phyloP scores from a whole-genome alignment of 2,797 vertebrate genomes.

The Furcifer pardalis region DNA sequence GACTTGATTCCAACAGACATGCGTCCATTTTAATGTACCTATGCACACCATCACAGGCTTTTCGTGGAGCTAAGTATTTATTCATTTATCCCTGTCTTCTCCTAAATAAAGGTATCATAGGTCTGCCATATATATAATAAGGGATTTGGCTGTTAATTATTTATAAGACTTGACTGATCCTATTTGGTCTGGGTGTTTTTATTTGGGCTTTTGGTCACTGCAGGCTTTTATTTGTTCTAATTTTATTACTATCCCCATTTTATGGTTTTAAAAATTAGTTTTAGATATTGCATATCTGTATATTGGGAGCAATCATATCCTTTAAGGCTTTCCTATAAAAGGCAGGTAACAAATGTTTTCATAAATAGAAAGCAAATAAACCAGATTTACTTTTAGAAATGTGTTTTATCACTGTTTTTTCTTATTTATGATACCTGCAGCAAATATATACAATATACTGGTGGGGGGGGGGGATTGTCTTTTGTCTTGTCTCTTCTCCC shows the following conservation, averaged over 20 bases:
- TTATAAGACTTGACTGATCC: too few relatives aligned
- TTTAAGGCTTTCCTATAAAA: background rate
- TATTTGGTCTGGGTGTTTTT: background rate
- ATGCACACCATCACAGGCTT: too few relatives aligned
- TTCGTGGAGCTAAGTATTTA: too few relatives aligned
- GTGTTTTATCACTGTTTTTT: background rate
- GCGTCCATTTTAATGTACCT: too few relatives aligned
- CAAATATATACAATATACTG: background rate
- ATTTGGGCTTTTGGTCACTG: background rate
- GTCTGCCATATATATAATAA: too few relatives aligned
- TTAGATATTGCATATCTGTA: background rate
- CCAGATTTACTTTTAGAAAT: background rate
- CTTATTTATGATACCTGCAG: background rate
- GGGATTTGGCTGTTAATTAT: too few relatives aligned
- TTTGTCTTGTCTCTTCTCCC: background rate
- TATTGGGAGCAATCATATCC: background rate
- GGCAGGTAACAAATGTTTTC: background rate
- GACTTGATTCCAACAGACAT: too few relatives aligned
- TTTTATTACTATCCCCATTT: background rate
- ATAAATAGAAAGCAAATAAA: background rate
- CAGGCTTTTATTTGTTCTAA: background rate
- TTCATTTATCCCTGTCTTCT: too few relatives aligned
- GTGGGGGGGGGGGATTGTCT: too few relatives aligned
- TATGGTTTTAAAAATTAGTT: background rate
- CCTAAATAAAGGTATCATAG: too few relatives aligned